Evolutionary conservation across 2,888 invertebrate species (phyloP).

Genomic region (Trichogramma dendrolimi): DNA sequence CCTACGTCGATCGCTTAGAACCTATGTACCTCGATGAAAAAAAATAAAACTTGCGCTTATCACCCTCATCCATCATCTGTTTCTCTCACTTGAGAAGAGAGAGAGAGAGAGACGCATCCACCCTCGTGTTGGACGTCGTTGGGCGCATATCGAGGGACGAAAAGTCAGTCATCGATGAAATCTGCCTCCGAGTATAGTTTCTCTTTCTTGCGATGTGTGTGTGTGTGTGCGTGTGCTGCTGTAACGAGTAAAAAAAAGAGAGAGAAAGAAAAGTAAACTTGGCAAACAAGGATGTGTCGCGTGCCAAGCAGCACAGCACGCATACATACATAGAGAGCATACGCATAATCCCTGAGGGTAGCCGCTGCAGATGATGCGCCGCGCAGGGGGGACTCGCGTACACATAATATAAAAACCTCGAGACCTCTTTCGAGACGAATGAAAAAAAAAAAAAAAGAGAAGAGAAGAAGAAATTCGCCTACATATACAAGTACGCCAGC

Average conservation of each 20-base stretch:
- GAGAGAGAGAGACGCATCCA: too few species aligned
- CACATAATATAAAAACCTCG: background rate
- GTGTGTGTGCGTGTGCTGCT: too few species aligned
- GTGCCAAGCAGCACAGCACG: too few species aligned
- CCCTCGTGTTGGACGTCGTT: too few species aligned
- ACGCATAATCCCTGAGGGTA: too few species aligned
- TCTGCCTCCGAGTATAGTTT: background rate
- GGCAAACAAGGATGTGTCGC: background rate
- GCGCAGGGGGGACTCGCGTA: background rate
- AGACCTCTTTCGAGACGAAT: background rate
- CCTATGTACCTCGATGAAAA: too few species aligned
- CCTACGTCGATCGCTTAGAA: too few species aligned
- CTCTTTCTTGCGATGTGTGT: too few species aligned
- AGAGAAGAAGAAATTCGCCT: constrained; percentile 20
- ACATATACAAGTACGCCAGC: constrained; percentile 27
- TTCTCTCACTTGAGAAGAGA: background rate
- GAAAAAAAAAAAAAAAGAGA: constrained; percentile 3
- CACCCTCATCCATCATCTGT: background rate
- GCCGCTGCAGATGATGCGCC: background rate
- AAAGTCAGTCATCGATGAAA: constrained; percentile 17
- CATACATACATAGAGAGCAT: too few species aligned
- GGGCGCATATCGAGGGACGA: too few species aligned
- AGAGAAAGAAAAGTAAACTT: background rate
- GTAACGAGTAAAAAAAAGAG: background rate
- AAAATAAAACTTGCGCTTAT: constrained; percentile 6